Percentiles rank a stretch among this genome's conserved stretches.
Evolutionary conservation across 2,888 invertebrate species (phyloP).

Genomic region (Steromphala cineraria): DNA sequence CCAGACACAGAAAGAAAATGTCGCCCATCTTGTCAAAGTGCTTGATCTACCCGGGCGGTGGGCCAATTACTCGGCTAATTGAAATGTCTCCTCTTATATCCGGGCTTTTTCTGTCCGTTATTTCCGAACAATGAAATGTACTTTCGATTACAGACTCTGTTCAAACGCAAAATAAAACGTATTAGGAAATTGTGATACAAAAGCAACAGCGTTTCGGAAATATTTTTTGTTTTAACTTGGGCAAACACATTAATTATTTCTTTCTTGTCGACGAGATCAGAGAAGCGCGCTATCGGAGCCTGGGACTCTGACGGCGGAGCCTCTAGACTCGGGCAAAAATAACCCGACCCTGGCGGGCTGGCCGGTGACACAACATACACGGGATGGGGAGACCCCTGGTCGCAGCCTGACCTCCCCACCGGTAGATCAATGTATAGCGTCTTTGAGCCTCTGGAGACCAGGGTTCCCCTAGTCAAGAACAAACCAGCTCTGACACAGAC

Average conservation of each 20-base stretch:
- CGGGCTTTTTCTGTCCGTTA: slow-evolving; percentile 3
- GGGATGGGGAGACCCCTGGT: too few relatives aligned
- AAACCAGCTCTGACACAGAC: too few relatives aligned
- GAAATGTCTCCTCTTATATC: slow-evolving; percentile 10
- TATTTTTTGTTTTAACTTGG: neutral
- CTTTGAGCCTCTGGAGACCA: too few relatives aligned
- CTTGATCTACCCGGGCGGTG: neutral
- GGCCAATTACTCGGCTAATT: neutral
- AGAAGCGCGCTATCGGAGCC: neutral
- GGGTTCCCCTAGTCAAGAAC: too few relatives aligned
- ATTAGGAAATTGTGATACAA: slow-evolving; percentile 9
- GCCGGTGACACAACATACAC: neutral
- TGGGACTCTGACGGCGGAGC: neutral
- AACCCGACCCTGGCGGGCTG: neutral
- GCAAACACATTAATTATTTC: slow-evolving; percentile 1
- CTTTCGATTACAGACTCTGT: neutral
- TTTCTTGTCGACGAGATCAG: neutral
- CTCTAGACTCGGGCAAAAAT: neutral
- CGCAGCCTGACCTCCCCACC: too few relatives aligned
- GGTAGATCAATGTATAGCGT: too few relatives aligned
- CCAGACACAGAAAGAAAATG: neutral
- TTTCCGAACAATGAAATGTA: slow-evolving; percentile 3
- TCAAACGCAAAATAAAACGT: slow-evolving; percentile 2
- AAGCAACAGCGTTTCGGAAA: neutral
- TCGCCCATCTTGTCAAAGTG: neutral